These are phyloP conservation scores for Meleagris gallopavo DNA, from an alignment of 2,113 vertebrate species.

Conservation along the genomic window DNA sequence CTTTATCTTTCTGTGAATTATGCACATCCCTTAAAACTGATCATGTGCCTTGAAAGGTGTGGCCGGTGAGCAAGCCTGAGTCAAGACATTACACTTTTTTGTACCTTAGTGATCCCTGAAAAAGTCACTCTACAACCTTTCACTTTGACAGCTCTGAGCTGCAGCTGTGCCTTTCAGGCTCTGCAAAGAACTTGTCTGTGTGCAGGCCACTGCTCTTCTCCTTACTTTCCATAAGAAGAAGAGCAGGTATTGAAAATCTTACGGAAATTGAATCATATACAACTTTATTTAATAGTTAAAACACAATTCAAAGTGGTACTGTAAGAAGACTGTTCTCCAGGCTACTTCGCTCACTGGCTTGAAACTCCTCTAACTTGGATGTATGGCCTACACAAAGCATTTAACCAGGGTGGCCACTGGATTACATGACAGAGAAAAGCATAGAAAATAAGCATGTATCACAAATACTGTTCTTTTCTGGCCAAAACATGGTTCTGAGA, in stretches of 20 bases:
- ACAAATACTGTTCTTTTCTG: constrained; percentile 17
- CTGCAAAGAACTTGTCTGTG: not conserved
- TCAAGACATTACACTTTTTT: not conserved
- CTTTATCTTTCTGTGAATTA: not conserved
- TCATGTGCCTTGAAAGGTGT: not conserved
- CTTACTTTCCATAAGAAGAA: not conserved
- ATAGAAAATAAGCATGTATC: not conserved
- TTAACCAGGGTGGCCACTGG: not conserved
- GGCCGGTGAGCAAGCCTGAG: not conserved
- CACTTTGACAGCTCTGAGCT: not conserved
- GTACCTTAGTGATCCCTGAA: not conserved
- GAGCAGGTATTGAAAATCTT: not conserved
- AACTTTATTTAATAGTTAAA: not conserved
- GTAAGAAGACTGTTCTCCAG: not conserved
- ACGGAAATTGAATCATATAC: not conserved
- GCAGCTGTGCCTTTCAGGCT: not conserved
- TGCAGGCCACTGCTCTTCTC: not conserved
- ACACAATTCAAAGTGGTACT: not conserved
- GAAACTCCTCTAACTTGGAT: not conserved
- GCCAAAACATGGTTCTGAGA: constrained; percentile 47
- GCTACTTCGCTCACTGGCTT: not conserved
- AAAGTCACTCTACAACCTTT: not conserved
- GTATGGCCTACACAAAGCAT: constrained; percentile 27
- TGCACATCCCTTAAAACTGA: not conserved
- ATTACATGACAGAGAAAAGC: not conserved